Conservation (phyloP, 2,113 vertebrate species). For the Coptodon bakossiorum region DNA sequence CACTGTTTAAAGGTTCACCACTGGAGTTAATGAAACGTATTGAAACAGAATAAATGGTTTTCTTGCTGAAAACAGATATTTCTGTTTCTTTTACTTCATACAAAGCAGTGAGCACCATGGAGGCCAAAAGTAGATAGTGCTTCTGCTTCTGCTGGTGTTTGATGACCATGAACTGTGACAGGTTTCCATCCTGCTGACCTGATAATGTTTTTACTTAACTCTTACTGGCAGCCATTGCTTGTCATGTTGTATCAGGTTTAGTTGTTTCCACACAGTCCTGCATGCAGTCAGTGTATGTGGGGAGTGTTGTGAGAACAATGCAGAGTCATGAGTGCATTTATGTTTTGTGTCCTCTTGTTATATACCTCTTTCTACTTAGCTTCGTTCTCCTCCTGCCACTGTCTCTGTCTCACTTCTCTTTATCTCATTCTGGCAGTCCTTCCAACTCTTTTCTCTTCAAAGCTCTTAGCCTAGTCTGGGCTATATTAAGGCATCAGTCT, state of each 20-base stretch:
- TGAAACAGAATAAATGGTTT: neutral
- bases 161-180: neutral
- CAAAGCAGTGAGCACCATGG: neutral
- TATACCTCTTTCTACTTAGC: neutral
- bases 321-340: neutral
- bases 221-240: neutral
- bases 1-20: neutral
- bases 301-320: neutral
- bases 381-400: neutral
- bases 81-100: neutral
- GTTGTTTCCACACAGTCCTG: neutral
- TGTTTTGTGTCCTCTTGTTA: neutral
- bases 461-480: slow-evolving; percentile 40
- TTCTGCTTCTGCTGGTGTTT: neutral
- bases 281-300: neutral
- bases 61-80: neutral
- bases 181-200: neutral
- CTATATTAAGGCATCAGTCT: slow-evolving; percentile 46
- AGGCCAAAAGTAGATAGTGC: neutral
- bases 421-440: neutral
- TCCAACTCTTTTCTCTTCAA: neutral
- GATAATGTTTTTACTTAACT: neutral
- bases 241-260: neutral
- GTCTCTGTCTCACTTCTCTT: neutral
- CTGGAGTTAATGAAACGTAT: neutral